Conservation (phyloP, 2,113 vertebrate species). For the Corydoras sp. region DNA sequence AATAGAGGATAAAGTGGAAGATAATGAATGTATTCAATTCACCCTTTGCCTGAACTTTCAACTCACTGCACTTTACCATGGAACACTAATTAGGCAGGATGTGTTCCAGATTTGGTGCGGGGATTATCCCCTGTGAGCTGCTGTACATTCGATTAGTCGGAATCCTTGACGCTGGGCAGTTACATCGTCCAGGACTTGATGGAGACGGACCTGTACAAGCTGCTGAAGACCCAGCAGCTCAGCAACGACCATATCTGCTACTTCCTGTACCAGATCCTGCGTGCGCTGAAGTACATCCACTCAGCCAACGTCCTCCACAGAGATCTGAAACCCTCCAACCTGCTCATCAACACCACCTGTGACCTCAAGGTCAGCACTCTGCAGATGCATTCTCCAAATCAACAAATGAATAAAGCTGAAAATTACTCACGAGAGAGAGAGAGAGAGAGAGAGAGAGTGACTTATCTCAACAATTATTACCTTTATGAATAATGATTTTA, state of each 20-base stretch:
- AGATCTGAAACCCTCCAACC: constrained; percentile 84
- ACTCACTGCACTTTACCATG: too few relatives aligned
- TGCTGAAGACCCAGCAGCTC: constrained; percentile 82
- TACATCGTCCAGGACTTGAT: constrained; percentile 88
- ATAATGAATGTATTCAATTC: too few relatives aligned
- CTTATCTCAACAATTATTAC: too few relatives aligned
- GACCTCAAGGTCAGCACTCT: constrained; percentile 77
- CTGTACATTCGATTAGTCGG: constrained; percentile 24
- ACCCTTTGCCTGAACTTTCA: too few relatives aligned
- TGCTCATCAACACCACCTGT: constrained; percentile 88
- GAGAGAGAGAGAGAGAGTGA: too few relatives aligned
- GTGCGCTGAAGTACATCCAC: constrained; percentile 86
- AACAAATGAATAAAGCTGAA: too few relatives aligned
- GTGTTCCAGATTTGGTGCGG: not conserved
- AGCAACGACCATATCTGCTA: constrained; percentile 89
- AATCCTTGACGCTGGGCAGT: constrained; percentile 65
- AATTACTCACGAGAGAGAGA: too few relatives aligned
- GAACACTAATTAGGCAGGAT: not conserved
- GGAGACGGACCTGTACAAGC: constrained; percentile 86
- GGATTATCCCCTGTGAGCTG: not conserved
- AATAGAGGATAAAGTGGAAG: too few relatives aligned
- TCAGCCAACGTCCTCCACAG: constrained; percentile 84
- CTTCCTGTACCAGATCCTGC: constrained; percentile 85
- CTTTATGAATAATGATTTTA: too few relatives aligned
- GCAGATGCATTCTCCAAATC: too few relatives aligned